A percentile compares a stretch with the other conserved stretches of the same genome.
These are phyloP conservation scores for Cecropterus lyciades DNA, from an alignment of 1,140 invertebrate genomes.

Conservation along the genomic window DNA sequence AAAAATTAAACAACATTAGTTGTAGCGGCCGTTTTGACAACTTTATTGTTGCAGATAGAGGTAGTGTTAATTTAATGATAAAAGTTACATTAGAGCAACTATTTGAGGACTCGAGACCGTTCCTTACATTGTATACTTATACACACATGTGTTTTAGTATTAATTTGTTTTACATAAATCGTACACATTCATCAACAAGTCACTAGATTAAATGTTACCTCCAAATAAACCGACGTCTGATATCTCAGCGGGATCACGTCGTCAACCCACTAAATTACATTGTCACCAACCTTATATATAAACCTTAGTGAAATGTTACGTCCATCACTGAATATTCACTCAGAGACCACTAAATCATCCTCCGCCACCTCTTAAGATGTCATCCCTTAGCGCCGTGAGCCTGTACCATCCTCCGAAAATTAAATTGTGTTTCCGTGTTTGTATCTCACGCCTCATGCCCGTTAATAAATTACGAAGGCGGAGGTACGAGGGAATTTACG, in stretches of 20 bases:
- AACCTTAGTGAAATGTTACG: slow-evolving; percentile 7
- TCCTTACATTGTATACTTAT: too few species aligned
- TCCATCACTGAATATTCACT: slow-evolving; percentile 32
- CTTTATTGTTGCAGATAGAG: too few species aligned
- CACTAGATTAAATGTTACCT: neutral
- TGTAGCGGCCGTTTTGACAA: too few species aligned
- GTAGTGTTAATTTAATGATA: too few species aligned
- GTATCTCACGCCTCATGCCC: slow-evolving; percentile 6
- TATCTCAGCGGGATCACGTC: slow-evolving; percentile 2
- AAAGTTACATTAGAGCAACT: too few species aligned
- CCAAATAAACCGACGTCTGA: neutral
- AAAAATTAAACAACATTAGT: too few species aligned
- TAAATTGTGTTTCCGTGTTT: slow-evolving; percentile 26
- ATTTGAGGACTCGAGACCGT: too few species aligned
- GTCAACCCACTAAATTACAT: slow-evolving; percentile 24
- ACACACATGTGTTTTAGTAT: too few species aligned
- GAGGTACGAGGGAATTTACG: neutral
- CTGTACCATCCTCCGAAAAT: slow-evolving; percentile 14
- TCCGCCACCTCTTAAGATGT: slow-evolving; percentile 16
- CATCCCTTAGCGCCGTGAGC: slow-evolving; percentile 11
- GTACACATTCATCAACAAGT: too few species aligned
- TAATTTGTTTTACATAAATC: too few species aligned
- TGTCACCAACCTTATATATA: slow-evolving; percentile 11
- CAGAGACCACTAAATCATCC: slow-evolving; percentile 25
- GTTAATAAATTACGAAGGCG: slow-evolving; percentile 12